Evolutionary conservation across 2,797 vertebrate species (phyloP).

Genomic region (Silurus aristotelis): DNA sequence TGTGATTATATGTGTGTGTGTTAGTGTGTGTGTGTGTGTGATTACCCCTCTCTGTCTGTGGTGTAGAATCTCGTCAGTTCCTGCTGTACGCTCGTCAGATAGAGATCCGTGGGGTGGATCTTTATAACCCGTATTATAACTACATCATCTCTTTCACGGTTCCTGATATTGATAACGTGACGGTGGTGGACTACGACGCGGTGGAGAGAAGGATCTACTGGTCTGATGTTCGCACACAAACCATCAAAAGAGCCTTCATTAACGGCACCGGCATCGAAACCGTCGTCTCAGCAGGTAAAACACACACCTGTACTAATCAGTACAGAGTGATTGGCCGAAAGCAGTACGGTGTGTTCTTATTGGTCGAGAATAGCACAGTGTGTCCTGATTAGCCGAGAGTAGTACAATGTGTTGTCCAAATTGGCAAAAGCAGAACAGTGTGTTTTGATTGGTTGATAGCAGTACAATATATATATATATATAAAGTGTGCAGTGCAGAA

Average conservation of each 20-base stretch:
- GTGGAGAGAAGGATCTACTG: slow-evolving; percentile 83
- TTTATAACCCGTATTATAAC: slow-evolving; percentile 86
- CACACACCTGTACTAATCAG: not conserved
- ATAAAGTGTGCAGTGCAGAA: not conserved
- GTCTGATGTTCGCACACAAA: slow-evolving; percentile 84
- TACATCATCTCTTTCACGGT: slow-evolving; percentile 88
- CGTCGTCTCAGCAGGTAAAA: slow-evolving; percentile 79
- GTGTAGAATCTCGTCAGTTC: slow-evolving; percentile 82
- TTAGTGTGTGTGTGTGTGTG: not conserved
- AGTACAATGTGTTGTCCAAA: not conserved
- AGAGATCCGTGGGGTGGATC: slow-evolving; percentile 84
- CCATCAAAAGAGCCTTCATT: slow-evolving; percentile 86
- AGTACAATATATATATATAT: not conserved
- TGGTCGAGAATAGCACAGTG: not conserved
- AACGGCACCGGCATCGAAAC: slow-evolving; percentile 85
- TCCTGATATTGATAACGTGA: slow-evolving; percentile 85
- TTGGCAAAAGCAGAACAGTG: not conserved
- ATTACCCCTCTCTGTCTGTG: not conserved
- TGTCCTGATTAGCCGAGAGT: not conserved
- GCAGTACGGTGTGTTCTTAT: not conserved
- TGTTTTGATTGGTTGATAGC: not conserved
- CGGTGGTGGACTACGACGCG: slow-evolving; percentile 82
- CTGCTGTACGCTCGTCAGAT: slow-evolving; percentile 85
- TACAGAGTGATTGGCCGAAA: not conserved
- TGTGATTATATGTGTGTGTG: too few species aligned